Conservation (phyloP, 2,797 vertebrate genomes). For the Sarcoramphus papa region DNA sequence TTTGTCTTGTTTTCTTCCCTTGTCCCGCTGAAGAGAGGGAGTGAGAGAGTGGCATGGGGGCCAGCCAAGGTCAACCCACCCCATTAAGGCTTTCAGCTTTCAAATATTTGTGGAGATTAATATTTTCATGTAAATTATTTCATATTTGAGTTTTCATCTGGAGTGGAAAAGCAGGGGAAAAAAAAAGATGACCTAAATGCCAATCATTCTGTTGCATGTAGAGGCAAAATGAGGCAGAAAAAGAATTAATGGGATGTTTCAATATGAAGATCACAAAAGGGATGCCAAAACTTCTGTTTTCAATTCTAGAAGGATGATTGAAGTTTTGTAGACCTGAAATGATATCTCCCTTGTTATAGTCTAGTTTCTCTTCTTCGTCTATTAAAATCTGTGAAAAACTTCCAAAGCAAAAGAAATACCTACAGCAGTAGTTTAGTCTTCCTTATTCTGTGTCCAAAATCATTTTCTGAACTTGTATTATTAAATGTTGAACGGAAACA, state of each 20-base stretch:
- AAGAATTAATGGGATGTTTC: neutral
- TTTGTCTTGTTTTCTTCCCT: neutral
- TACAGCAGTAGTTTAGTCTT: neutral
- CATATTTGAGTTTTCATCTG: neutral
- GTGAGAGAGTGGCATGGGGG: neutral
- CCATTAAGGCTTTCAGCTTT: neutral
- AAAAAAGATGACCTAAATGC: neutral
- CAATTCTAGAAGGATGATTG: neutral
- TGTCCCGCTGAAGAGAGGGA: neutral
- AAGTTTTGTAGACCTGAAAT: neutral
- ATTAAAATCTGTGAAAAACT: neutral
- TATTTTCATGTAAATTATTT: neutral
- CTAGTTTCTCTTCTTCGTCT: neutral
- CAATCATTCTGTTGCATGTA: neutral
- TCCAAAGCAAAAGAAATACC: neutral
- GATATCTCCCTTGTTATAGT: neutral
- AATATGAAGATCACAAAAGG: neutral
- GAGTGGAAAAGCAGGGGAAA: neutral
- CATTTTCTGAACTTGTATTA: neutral
- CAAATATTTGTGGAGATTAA: neutral
- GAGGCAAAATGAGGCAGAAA: neutral
- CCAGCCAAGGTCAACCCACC: neutral
- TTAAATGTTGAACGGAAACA: neutral
- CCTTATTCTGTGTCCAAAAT: neutral
- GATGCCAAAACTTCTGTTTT: neutral